These are phyloP conservation scores for Pollenia amentaria DNA, from an alignment of 2,888 invertebrate genomes.

Conservation along the genomic window DNA sequence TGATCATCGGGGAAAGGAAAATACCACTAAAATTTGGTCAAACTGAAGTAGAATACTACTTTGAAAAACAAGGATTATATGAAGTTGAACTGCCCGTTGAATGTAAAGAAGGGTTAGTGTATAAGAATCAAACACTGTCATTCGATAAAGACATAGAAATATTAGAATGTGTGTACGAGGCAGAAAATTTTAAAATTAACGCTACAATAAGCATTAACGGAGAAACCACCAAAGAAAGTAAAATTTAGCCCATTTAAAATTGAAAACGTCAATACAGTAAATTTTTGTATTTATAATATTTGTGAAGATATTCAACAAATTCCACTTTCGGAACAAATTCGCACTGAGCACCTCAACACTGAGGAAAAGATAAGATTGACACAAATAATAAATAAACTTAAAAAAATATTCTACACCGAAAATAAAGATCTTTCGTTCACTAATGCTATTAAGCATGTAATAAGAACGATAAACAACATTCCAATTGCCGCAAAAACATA, in stretches of 20 bases:
- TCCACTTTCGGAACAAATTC: conserved; percentile 20
- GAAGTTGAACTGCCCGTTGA: not conserved
- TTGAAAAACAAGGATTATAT: no score
- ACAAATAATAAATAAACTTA: no score
- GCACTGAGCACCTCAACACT: conserved; percentile 5
- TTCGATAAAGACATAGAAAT: conserved; percentile 9
- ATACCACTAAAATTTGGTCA: no score
- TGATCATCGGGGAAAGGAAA: no score
- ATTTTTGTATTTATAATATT: conserved; percentile 20
- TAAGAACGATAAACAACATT: conserved; percentile 14
- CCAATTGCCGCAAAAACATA: conserved; percentile 47
- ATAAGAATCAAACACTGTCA: conserved; percentile 23
- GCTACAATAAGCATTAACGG: conserved; percentile 30
- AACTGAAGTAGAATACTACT: no score
- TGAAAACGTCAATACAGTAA: conserved; percentile 16
- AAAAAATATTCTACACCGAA: conserved; percentile 19
- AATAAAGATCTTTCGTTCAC: conserved; percentile 37
- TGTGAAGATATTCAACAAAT: not conserved
- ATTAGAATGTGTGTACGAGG: conserved; percentile 18
- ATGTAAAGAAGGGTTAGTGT: not conserved
- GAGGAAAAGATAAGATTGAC: conserved; percentile 1
- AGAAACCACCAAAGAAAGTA: conserved; percentile 3
- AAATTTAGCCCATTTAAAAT: conserved; percentile 32
- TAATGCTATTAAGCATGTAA: conserved; percentile 37
- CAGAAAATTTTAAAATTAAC: conserved; percentile 33